Conservation (phyloP, 2,888 invertebrate genomes). For the Trachelus troglodyta region DNA sequence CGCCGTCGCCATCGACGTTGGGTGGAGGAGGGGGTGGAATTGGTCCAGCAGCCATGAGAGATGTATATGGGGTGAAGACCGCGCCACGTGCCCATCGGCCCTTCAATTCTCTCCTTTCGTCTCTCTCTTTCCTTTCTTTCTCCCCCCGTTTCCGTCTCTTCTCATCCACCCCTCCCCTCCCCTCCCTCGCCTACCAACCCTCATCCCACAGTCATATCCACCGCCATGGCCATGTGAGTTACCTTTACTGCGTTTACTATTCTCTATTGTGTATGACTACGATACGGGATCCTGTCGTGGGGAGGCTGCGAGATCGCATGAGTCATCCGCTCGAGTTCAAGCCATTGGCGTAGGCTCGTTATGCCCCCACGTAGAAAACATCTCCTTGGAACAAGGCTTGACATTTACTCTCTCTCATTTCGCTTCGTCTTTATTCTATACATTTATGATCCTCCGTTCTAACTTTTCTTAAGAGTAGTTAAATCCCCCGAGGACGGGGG, state of each 20-base stretch:
- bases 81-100: slow-evolving; percentile 29
- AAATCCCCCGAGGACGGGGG: no score
- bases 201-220: slow-evolving; percentile 17
- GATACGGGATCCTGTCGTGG: slow-evolving; percentile 41
- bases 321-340: slow-evolving; percentile 41
- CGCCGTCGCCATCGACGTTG: not conserved
- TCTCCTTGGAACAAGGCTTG: not conserved
- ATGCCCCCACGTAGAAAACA: not conserved
- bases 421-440: no score
- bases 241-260: slow-evolving; percentile 56
- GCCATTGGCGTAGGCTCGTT: slow-evolving; percentile 19
- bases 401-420: not conserved
- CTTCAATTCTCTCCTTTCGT: not conserved
- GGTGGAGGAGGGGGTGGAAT: not conserved
- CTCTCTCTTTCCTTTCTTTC: not conserved
- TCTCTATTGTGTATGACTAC: slow-evolving; percentile 46
- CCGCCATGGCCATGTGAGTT: slow-evolving; percentile 42
- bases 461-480: no score
- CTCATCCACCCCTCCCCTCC: not conserved
- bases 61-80: slow-evolving; percentile 2
- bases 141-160: not conserved
- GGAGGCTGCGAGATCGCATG: slow-evolving; percentile 50
- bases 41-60: slow-evolving; percentile 5
- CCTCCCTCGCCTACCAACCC: not conserved
- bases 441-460: no score